A percentile compares a stretch with the other conserved stretches of the same genome.
These are phyloP conservation scores for Acrobasis consociella DNA, from an alignment of 2,888 invertebrate species.

Conservation along the genomic window DNA sequence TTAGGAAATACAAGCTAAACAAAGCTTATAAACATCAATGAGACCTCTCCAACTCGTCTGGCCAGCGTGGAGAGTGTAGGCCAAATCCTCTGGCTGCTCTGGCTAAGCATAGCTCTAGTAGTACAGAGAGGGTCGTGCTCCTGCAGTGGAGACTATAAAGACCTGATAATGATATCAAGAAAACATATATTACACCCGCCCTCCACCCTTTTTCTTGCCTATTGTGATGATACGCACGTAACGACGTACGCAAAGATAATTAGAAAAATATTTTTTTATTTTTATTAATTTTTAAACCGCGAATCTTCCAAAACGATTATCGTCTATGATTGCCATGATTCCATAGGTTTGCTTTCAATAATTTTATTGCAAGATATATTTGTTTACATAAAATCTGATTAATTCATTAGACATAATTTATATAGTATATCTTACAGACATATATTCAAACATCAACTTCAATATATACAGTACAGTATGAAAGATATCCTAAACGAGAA, in stretches of 20 bases:
- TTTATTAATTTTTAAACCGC: constrained; percentile 27
- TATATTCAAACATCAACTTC: constrained; percentile 69
- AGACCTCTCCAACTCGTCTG: too few relatives aligned
- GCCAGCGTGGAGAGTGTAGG: too few relatives aligned
- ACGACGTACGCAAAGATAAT: neutral
- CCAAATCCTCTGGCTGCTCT: too few relatives aligned
- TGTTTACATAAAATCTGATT: constrained; percentile 39
- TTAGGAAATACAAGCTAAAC: too few relatives aligned
- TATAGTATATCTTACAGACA: constrained; percentile 56
- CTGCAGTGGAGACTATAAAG: too few relatives aligned
- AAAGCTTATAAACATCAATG: too few relatives aligned
- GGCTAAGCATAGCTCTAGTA: too few relatives aligned
- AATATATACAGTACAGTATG: constrained; percentile 61
- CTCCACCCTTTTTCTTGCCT: too few relatives aligned
- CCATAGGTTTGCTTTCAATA: constrained; percentile 30
- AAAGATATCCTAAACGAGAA: constrained; percentile 64
- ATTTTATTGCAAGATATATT: constrained; percentile 45
- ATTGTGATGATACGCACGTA: neutral
- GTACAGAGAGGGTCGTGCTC: too few relatives aligned
- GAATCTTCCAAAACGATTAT: constrained; percentile 37
- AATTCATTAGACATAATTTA: constrained; percentile 34
- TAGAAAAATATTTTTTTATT: neutral
- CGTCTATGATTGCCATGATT: constrained; percentile 38
- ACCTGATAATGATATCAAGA: too few relatives aligned
- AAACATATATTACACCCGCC: too few relatives aligned